Percentiles rank a stretch among this genome's conserved stretches.
These are phyloP conservation scores for Oligia latruncula DNA, from an alignment of 2,888 invertebrate genomes.

Conservation along the genomic window DNA sequence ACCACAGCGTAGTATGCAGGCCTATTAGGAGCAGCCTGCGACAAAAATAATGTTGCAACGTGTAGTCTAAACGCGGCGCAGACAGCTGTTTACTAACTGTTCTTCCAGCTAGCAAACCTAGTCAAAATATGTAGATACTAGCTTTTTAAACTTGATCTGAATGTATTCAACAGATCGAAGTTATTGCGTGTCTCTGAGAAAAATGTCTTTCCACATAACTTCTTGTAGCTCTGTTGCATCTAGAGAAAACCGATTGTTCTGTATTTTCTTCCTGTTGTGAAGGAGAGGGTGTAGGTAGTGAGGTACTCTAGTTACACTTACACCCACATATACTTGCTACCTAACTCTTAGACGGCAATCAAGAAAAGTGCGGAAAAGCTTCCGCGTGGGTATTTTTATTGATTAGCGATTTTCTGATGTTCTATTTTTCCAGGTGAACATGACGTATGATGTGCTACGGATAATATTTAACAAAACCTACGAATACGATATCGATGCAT, in stretches of 20 bases:
- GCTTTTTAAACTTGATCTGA: not conserved
- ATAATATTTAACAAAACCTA: too few relatives aligned
- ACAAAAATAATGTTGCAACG: constrained; percentile 14
- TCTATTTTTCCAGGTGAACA: not conserved
- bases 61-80: not conserved
- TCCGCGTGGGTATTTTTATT: not conserved
- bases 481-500: too few relatives aligned
- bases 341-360: not conserved
- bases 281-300: not conserved
- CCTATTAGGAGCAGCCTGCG: constrained; percentile 16
- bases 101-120: too few relatives aligned
- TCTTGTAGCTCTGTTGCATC: not conserved
- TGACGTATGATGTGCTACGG: not conserved
- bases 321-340: not conserved
- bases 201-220: not conserved
- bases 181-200: not conserved
- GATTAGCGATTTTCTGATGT: not conserved
- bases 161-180: not conserved
- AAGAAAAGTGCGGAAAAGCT: not conserved
- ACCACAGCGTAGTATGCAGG: constrained; percentile 10
- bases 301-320: not conserved
- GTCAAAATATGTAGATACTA: not conserved
- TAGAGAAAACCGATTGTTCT: not conserved
- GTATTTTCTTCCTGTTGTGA: constrained; percentile 11
- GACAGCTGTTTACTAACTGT: not conserved